phyloP scores from a whole-genome alignment of 1,140 invertebrate genomes.

The Drosophila mojavensis region DNA sequence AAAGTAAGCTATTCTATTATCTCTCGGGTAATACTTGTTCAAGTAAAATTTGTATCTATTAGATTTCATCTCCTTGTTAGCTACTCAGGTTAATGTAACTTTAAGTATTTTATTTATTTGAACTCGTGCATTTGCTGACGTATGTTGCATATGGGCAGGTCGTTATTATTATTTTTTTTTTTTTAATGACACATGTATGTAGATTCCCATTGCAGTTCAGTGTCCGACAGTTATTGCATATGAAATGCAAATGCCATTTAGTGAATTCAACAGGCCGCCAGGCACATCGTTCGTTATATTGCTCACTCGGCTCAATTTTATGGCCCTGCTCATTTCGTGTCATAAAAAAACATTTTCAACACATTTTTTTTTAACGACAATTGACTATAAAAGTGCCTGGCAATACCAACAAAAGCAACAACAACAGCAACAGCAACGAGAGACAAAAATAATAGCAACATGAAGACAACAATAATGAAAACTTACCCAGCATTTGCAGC shows the following conservation, averaged over 20 bases:
- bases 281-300: conserved; percentile 64
- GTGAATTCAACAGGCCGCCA: conserved; percentile 49
- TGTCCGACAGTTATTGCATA: conserved; percentile 24
- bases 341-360: conserved; percentile 80
- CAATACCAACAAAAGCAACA: conserved; percentile 32
- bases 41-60: no score
- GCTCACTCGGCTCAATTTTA: conserved; percentile 63
- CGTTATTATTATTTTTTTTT: no score
- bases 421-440: not conserved
- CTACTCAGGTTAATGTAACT: no score
- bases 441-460: conserved; percentile 7
- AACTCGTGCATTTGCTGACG: no score
- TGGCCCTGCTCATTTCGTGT: conserved; percentile 72
- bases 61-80: no score
- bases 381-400: conserved; percentile 57
- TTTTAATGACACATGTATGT: not conserved
- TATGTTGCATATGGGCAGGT: no score
- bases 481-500: conserved; percentile 73
- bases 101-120: no score
- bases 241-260: conserved; percentile 41
- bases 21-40: no score
- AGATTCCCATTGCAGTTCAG: conserved; percentile 29
- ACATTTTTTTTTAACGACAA: conserved; percentile 70
- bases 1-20: no score
- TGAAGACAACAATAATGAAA: conserved; percentile 41